A percentile compares a stretch with the other conserved stretches of the same genome.
Conservation (phyloP, 2,113 vertebrate genomes). For the Nansenia antarctica region DNA sequence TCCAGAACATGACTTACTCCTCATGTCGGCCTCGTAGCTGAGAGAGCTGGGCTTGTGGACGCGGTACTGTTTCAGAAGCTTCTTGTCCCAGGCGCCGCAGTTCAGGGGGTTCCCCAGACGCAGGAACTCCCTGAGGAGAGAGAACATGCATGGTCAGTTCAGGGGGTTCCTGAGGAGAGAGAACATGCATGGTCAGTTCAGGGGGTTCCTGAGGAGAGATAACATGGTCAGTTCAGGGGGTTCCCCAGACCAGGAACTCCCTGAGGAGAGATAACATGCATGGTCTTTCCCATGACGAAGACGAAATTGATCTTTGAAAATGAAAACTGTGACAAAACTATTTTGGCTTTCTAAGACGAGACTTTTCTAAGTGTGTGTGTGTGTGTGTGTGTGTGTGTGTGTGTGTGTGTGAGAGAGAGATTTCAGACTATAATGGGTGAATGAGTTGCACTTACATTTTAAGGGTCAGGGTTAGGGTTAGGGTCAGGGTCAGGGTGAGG, state of each 20-base stretch:
- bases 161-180: background rate
- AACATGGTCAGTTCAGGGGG: too few relatives aligned
- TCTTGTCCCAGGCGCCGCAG: constrained; percentile 98
- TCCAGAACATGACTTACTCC: constrained; percentile 83
- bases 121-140: constrained; percentile 86
- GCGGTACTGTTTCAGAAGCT: constrained; percentile 91
- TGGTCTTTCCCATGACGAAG: background rate
- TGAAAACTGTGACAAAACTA: too few relatives aligned
- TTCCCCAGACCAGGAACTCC: background rate
- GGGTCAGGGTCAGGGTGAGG: too few relatives aligned
- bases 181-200: background rate
- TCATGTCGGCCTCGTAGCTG: constrained; percentile 91
- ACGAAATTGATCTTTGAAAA: too few relatives aligned
- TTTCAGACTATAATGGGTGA: too few relatives aligned
- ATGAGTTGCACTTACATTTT: too few relatives aligned
- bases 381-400: background rate
- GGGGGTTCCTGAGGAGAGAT: too few relatives aligned
- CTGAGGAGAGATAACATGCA: background rate
- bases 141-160: background rate
- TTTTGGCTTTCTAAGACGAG: too few relatives aligned
- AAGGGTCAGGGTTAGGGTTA: too few relatives aligned
- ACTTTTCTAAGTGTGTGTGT: background rate
- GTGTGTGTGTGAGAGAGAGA: background rate
- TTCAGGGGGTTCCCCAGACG: constrained; percentile 96
- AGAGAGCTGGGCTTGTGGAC: constrained; percentile 97